These are phyloP conservation scores for Lipophrys pholis DNA, from an alignment of 2,113 vertebrate genomes.

Conservation along the genomic window DNA sequence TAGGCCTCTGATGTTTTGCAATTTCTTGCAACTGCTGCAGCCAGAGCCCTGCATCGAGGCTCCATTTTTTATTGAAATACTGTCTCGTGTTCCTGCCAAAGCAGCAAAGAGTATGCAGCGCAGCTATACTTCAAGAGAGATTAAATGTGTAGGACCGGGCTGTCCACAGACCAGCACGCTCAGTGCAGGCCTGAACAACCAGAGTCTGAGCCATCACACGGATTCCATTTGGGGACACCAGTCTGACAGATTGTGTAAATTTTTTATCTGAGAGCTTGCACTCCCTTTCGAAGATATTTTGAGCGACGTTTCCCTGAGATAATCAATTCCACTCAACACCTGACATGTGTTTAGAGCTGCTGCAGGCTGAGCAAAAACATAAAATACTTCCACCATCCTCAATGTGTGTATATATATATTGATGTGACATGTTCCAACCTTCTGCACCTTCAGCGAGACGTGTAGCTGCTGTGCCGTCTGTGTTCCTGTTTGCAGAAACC, in stretches of 20 bases:
- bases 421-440: constrained; percentile 5
- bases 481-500: neutral
- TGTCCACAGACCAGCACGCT: constrained; percentile 19
- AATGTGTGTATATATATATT: neutral
- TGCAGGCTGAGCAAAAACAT: neutral
- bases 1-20: constrained; percentile 16
- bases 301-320: constrained; percentile 17
- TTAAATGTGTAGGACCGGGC: constrained; percentile 3
- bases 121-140: neutral
- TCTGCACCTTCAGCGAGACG: neutral
- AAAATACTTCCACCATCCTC: neutral
- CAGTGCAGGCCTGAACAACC: neutral
- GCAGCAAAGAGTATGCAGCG: neutral
- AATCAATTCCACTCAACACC: constrained; percentile 31
- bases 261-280: constrained; percentile 12
- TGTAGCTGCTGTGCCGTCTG: neutral
- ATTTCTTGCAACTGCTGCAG: constrained; percentile 38
- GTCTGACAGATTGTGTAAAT: constrained; percentile 27
- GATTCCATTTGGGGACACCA: constrained; percentile 4
- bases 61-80: constrained; percentile 12
- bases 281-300: constrained; percentile 21
- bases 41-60: constrained; percentile 13
- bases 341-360: constrained; percentile 18
- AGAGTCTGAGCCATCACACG: constrained; percentile 10
- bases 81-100: constrained; percentile 2